These are phyloP conservation scores for Montipora efflorescens DNA, from an alignment of 64 coral and sea anemone genomes.

Conservation along the genomic window DNA sequence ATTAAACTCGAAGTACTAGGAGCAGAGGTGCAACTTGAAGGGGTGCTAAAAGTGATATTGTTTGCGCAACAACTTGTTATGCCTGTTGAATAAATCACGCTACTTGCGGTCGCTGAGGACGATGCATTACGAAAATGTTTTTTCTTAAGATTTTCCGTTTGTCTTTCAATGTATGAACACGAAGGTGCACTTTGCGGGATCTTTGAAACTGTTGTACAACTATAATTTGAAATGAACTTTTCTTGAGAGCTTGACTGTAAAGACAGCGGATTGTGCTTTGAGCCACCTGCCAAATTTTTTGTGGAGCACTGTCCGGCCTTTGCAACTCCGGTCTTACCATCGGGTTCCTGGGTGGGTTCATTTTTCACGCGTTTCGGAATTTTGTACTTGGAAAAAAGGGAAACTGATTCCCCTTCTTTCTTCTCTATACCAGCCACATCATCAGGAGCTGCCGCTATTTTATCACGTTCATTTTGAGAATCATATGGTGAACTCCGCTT, in stretches of 20 bases:
- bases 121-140: background rate
- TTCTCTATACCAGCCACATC: background rate
- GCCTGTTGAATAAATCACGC: background rate
- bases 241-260: background rate
- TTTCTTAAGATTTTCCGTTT: background rate
- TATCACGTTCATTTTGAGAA: background rate
- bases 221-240: background rate
- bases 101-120: background rate
- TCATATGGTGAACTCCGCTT: background rate
- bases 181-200: background rate
- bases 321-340: background rate
- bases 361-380: conserved; percentile 11
- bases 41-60: background rate
- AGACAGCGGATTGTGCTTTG: background rate
- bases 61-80: background rate
- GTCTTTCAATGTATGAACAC: background rate
- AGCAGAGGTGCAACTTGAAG: background rate
- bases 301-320: background rate
- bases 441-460: background rate
- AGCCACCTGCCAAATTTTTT: background rate
- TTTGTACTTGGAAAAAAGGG: background rate
- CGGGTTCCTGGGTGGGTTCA: background rate
- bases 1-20: background rate
- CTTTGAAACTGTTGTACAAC: background rate
- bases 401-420: background rate